Conservation (phyloP, 1,140 invertebrate genomes). For the Periplaneta americana region DNA sequence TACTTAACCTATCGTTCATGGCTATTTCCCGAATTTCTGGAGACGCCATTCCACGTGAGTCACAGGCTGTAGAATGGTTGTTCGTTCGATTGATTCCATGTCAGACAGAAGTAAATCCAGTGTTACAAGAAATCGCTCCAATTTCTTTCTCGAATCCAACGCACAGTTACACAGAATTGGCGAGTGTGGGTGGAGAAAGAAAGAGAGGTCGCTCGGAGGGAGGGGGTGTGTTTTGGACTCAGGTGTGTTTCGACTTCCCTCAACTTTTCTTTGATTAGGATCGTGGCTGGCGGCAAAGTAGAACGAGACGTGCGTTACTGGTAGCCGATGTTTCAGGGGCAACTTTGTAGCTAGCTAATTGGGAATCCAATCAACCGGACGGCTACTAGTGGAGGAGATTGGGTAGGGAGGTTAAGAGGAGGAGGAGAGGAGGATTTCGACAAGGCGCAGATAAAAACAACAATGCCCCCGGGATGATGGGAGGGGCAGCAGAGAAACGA, state of each 20-base stretch:
- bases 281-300: background rate
- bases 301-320: background rate
- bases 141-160: background rate
- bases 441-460: background rate
- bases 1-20: no score
- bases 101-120: background rate
- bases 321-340: background rate
- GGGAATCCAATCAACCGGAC: background rate
- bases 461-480: background rate
- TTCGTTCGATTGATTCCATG: background rate
- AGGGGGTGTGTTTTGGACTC: no score
- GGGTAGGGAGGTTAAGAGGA: background rate
- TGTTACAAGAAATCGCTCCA: background rate
- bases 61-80: no score
- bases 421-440: background rate
- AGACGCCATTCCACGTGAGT: no score
- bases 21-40: no score
- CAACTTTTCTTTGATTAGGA: background rate
- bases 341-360: background rate
- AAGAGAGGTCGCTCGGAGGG: no score
- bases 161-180: background rate
- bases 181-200: background rate
- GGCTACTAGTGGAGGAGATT: background rate
- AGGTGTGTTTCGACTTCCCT: background rate
- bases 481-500: background rate